Conservation (phyloP, 2,888 invertebrate genomes). For the Lasioglossum morio region DNA sequence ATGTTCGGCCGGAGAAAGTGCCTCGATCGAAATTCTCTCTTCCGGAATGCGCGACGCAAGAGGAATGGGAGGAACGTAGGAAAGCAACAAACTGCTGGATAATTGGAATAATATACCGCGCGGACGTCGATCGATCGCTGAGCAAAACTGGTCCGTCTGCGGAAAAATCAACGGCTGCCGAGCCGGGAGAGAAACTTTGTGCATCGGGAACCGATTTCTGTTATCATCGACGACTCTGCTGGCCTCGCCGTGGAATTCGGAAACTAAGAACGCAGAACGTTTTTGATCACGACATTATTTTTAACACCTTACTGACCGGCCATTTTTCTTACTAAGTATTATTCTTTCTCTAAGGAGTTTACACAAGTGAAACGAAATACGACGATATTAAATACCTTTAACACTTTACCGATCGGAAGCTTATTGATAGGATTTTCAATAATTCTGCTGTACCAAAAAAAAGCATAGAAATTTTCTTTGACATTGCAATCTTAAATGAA, state of each 20-base stretch:
- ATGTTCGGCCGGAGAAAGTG: constrained; percentile 16
- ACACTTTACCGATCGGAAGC: too few relatives aligned
- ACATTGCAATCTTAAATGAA: too few relatives aligned
- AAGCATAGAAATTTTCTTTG: too few relatives aligned
- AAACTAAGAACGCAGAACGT: background rate
- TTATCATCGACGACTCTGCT: background rate
- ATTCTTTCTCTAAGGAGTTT: too few relatives aligned
- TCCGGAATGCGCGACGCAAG: background rate
- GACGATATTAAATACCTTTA: too few relatives aligned
- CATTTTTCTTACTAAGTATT: too few relatives aligned
- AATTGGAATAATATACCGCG: constrained; percentile 4
- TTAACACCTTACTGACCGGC: too few relatives aligned
- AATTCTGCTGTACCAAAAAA: too few relatives aligned
- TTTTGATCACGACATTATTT: background rate
- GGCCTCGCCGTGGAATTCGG: background rate
- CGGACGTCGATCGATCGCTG: background rate
- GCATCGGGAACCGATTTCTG: background rate
- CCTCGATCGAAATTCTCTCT: constrained; percentile 1
- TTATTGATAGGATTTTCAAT: too few relatives aligned
- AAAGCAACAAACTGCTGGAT: background rate
- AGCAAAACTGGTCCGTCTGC: background rate
- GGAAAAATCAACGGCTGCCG: background rate
- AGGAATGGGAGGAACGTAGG: constrained; percentile 11
- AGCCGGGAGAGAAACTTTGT: background rate
- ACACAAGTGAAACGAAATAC: too few relatives aligned